Evolutionary conservation across 2,113 vertebrate genomes (phyloP).

Genomic region (Catharus fuscescens): DNA sequence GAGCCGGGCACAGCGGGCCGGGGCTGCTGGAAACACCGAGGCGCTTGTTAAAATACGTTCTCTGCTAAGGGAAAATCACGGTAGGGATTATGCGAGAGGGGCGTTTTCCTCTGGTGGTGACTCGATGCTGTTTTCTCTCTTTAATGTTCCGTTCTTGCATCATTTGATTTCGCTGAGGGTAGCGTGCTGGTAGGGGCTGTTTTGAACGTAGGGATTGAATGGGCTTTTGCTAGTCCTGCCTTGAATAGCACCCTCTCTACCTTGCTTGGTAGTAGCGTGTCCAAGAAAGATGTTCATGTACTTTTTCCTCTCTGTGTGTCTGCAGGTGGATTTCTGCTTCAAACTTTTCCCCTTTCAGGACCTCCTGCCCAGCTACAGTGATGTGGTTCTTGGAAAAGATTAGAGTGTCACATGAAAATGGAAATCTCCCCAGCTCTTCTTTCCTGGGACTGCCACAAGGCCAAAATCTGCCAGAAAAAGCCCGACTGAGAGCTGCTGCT

Average conservation of each 20-base stretch:
- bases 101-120: accelerated
- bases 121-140: neutral
- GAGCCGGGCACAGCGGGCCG: no score
- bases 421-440: neutral
- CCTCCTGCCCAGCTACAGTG: neutral
- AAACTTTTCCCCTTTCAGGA: neutral
- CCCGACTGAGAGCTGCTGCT: neutral
- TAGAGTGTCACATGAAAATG: neutral
- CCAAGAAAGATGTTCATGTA: neutral
- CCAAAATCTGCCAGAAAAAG: neutral
- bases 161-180: accelerated
- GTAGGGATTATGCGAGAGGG: accelerated
- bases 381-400: conserved; percentile 75
- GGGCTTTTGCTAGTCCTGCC: neutral
- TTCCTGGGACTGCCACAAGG: conserved; percentile 14
- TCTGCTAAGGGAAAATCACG: neutral
- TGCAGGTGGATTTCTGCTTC: neutral
- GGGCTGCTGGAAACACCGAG: neutral
- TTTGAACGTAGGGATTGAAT: neutral
- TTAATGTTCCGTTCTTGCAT: neutral
- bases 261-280: neutral
- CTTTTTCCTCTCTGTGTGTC: neutral
- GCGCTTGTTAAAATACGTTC: neutral
- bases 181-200: neutral
- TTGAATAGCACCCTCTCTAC: accelerated